A percentile compares a stretch with the other conserved stretches of the same genome.
These are phyloP conservation scores for Pachypanchax playfairii DNA, from an alignment of 2,113 vertebrate species.

Conservation along the genomic window DNA sequence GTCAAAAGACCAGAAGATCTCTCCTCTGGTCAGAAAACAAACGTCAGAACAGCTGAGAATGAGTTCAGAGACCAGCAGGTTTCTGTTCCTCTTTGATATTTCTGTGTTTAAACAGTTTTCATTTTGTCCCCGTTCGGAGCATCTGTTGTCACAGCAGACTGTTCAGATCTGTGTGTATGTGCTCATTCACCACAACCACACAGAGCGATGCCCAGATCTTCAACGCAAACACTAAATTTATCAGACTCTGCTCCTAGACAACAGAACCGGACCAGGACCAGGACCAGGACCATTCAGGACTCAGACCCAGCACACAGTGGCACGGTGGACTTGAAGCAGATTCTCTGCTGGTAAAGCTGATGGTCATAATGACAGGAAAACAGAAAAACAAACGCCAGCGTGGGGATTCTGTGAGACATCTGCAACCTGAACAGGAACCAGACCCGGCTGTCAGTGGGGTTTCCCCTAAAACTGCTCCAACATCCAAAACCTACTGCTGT, in stretches of 20 bases:
- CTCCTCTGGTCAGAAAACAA: conserved; percentile 17
- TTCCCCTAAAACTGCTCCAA: conserved; percentile 20
- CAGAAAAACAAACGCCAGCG: conserved; percentile 23
- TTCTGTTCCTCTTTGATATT: conserved; percentile 20
- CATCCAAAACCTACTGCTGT: conserved; percentile 6
- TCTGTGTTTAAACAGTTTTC: conserved; percentile 28
- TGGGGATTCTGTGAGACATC: conserved; percentile 30
- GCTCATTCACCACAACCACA: conserved; percentile 25
- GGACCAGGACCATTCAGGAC: background rate
- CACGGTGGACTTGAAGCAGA: conserved; percentile 9
- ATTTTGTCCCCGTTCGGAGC: conserved; percentile 28
- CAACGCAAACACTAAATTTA: conserved; percentile 61
- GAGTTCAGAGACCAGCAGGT: conserved; percentile 1
- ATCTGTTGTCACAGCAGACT: conserved; percentile 23
- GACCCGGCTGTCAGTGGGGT: conserved; percentile 32
- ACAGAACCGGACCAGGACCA: conserved; percentile 3
- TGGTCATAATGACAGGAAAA: conserved; percentile 19
- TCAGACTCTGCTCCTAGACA: background rate
- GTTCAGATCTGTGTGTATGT: conserved; percentile 20
- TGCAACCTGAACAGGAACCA: conserved; percentile 43
- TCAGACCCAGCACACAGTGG: background rate
- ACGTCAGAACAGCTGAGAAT: conserved; percentile 11
- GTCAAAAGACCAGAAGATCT: too few relatives aligned
- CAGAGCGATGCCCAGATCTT: conserved; percentile 45
- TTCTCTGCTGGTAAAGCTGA: conserved; percentile 28